Base-by-base conservation (phyloP, 2,797 vertebrate genomes). In the Hozukius guyotensis region DNA sequence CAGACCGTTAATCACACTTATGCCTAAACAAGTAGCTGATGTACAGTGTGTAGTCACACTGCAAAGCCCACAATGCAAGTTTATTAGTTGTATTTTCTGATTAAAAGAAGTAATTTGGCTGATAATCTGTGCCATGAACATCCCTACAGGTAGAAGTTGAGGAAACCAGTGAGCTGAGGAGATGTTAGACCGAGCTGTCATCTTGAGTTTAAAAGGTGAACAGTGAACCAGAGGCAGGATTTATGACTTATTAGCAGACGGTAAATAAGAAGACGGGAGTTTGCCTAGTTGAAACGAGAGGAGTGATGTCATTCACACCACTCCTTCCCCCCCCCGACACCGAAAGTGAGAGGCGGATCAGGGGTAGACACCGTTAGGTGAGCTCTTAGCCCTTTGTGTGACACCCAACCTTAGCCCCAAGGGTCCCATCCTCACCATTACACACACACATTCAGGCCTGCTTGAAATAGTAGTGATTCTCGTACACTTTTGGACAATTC, bases 241-340 rank as follows among this genome's bases (percentile, higher is more conserved):
- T 91, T 93, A 89, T 83, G 89, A 88, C 86, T 46, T 77, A 71
- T 85, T 80, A 71, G 71, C 78, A 90, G 89, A 88, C 76, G 55
- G 92, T 91, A 91, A 93, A 92, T 88, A 92, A 91, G 88, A 81
- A 63, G 79, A 82, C 52, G 16, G 72, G 78, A 82, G 82, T 85
- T 85, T 77, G 78, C 85, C 87, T 88, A 22, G 64, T 72, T 92
- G 93, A 93, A 93, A 94, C 77, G 88, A 55, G 88, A 94, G 92
- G 79, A 90, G 82, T 94, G 93, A 94, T 93, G 92, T 94, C 92
- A 92, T 87, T 87, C 83, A 80, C 67, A 80, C 69, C 56, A 65
- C 84, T 90, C 83, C 0, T 18, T 0, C 8, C 77, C 75, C n/a
- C n/a, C 77, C 77, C 80, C 65, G 49, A 88, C 90, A 81, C 75